These are phyloP conservation scores for Heliconius charithonia DNA, from an alignment of 2,888 invertebrate genomes.

Conservation along the genomic window DNA sequence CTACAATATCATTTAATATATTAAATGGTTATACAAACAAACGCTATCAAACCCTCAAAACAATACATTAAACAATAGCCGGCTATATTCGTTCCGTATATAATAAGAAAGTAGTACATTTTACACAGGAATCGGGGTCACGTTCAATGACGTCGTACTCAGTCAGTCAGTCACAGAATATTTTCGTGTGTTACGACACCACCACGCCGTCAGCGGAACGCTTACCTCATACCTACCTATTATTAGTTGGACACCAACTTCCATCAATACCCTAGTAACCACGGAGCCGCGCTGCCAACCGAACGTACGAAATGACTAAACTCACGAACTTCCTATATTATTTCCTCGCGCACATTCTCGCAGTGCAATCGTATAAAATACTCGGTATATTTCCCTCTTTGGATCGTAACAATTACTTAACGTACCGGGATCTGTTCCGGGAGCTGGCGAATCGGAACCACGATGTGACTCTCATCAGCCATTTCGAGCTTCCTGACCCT, in stretches of 20 bases:
- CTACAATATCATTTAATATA: neutral
- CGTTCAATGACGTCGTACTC: slow-evolving; percentile 62
- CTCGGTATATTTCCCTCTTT: slow-evolving; percentile 82
- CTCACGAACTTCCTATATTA: slow-evolving; percentile 57
- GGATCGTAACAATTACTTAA: slow-evolving; percentile 79
- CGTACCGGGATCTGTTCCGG: slow-evolving; percentile 77
- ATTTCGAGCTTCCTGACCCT: slow-evolving; percentile 75
- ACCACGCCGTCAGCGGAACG: slow-evolving; percentile 67
- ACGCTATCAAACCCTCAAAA: slow-evolving; percentile 25
- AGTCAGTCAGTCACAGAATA: slow-evolving; percentile 67
- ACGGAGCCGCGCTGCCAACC: slow-evolving; percentile 64
- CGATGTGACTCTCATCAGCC: slow-evolving; percentile 81
- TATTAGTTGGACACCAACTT: slow-evolving; percentile 75
- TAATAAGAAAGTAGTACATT: slow-evolving; percentile 52
- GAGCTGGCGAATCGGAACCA: slow-evolving; percentile 80
- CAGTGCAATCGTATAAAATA: slow-evolving; percentile 73
- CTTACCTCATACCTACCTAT: slow-evolving; percentile 82
- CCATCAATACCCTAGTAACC: slow-evolving; percentile 75
- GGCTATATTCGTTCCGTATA: neutral
- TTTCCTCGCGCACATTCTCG: slow-evolving; percentile 63
- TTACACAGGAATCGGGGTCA: slow-evolving; percentile 68
- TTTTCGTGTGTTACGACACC: slow-evolving; percentile 76
- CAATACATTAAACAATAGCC: slow-evolving; percentile 14
- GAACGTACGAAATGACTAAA: slow-evolving; percentile 72
- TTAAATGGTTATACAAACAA: slow-evolving; percentile 21